Evolutionary conservation across 2,113 vertebrate genomes (phyloP).

Genomic region (Ochotona curzoniae): DNA sequence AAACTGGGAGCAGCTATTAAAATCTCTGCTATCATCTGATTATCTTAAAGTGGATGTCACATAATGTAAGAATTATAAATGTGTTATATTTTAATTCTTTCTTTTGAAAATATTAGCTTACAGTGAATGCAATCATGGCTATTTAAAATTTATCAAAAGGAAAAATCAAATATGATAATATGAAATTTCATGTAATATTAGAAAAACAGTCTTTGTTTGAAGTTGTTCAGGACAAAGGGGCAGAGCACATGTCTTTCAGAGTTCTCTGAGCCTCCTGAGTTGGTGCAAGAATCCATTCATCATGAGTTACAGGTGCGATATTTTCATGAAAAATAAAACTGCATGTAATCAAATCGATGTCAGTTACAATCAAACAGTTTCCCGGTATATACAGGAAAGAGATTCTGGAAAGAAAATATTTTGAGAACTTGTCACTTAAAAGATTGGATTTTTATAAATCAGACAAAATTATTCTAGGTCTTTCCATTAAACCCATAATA

Average conservation of each 20-base stretch:
- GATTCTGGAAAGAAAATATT: conserved; percentile 26
- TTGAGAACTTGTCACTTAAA: conserved; percentile 24
- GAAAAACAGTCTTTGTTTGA: neutral
- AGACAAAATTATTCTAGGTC: conserved; percentile 25
- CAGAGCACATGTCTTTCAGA: neutral
- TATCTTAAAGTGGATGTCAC: conserved; percentile 23
- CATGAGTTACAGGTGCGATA: neutral
- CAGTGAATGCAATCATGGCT: neutral
- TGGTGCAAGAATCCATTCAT: conserved; percentile 16
- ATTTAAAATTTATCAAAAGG: conserved; percentile 54
- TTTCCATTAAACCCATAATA: neutral
- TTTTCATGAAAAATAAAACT: conserved; percentile 59
- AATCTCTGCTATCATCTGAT: conserved; percentile 41
- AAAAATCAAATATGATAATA: conserved; percentile 42
- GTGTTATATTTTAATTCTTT: conserved; percentile 46
- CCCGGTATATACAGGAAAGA: neutral
- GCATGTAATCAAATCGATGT: conserved; percentile 26
- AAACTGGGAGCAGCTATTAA: conserved; percentile 40
- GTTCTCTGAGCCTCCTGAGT: neutral
- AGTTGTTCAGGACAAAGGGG: neutral
- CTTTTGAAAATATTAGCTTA: conserved; percentile 38
- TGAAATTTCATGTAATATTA: conserved; percentile 37
- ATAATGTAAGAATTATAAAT: conserved; percentile 43
- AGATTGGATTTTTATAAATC: conserved; percentile 16
- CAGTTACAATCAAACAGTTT: conserved; percentile 24